phyloP scores from a whole-genome alignment of 1,140 invertebrate species.

The Drosophila nigrodunni region DNA sequence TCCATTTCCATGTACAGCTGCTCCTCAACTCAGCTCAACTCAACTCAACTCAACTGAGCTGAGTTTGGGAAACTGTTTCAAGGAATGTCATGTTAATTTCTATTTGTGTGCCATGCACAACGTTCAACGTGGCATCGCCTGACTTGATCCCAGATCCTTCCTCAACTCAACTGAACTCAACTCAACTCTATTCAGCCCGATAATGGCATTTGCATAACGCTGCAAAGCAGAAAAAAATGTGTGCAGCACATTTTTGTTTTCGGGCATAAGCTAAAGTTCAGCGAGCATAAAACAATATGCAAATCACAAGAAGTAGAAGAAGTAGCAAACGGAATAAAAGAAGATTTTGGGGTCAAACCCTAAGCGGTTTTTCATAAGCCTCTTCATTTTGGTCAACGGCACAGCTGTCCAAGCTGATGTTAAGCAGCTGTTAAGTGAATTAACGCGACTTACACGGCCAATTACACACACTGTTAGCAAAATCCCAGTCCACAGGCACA shows the following conservation, averaged over 20 bases:
- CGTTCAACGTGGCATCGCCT: constrained; percentile 44
- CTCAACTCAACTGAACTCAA: not conserved
- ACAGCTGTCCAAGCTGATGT: constrained; percentile 48
- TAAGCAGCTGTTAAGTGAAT: constrained; percentile 78
- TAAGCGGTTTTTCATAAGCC: constrained; percentile 58
- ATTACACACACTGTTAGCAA: constrained; percentile 46
- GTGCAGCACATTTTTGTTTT: constrained; percentile 71
- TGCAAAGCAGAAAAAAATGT: constrained; percentile 58
- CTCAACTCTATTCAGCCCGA: constrained; percentile 14
- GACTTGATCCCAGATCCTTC: constrained; percentile 26
- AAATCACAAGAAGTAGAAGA: constrained; percentile 38
- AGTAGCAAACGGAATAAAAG: not conserved
- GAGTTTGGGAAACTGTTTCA: constrained; percentile 35
- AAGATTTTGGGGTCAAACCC: constrained; percentile 56
- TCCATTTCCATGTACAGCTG: constrained; percentile 40
- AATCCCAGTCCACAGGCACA: constrained; percentile 44
- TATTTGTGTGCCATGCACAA: constrained; percentile 63
- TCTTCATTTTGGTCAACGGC: constrained; percentile 5
- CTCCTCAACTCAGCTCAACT: constrained; percentile 18
- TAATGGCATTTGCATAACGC: constrained; percentile 74
- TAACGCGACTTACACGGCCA: constrained; percentile 67
- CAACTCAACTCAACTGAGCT: constrained; percentile 4
- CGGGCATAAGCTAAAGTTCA: constrained; percentile 70
- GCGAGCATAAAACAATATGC: constrained; percentile 72
- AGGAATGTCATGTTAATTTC: constrained; percentile 77